Conservation (phyloP, 1,140 invertebrate species). For the Nautilus pompilius region DNA sequence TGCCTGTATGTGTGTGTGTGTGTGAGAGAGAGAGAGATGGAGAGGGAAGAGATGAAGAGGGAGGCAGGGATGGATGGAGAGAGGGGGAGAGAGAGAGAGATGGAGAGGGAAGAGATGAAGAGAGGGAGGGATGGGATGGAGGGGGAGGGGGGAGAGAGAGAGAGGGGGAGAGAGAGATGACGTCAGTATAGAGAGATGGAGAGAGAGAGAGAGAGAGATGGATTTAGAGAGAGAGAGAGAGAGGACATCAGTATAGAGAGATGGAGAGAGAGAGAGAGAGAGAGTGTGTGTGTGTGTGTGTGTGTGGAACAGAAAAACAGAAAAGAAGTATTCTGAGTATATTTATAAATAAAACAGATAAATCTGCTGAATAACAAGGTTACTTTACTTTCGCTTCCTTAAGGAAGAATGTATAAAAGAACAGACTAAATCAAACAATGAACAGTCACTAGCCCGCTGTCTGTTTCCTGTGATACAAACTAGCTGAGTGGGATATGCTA, state of each 20-base stretch:
- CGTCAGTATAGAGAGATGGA: no score
- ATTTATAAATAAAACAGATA: no score
- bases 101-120: background rate
- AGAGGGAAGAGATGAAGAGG: background rate
- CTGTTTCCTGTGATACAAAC: no score
- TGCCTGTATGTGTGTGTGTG: no score
- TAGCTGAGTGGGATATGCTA: no score
- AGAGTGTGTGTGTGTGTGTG: background rate
- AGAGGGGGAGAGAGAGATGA: background rate
- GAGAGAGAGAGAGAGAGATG: background rate
- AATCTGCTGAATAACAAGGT: no score
- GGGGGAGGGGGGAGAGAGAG: background rate
- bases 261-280: background rate
- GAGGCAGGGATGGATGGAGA: background rate
- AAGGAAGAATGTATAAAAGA: no score
- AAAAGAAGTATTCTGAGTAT: no score
- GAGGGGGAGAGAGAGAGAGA: background rate
- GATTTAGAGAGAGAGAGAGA: background rate
- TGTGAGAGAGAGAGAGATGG: background rate
- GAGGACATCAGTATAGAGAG: background rate
- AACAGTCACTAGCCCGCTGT: no score
- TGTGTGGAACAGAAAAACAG: background rate
- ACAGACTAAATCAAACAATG: no score
- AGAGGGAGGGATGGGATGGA: background rate
- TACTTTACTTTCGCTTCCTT: no score